Conservation (phyloP, 1,140 invertebrate genomes). For the Stratiolaelaps scimitus region DNA sequence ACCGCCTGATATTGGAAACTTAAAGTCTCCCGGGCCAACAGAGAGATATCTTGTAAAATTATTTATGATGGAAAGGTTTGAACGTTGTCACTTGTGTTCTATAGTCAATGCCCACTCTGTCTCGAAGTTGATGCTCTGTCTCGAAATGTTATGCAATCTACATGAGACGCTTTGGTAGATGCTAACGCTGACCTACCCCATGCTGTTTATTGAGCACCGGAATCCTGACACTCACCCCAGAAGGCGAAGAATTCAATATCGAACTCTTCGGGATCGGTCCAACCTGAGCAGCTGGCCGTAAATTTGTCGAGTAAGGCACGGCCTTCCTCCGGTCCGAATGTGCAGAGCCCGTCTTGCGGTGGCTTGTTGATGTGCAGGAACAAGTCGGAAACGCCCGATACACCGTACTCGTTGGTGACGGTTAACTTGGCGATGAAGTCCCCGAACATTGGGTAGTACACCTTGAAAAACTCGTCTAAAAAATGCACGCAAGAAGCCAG, state of each 20-base stretch:
- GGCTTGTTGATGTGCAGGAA: conserved; percentile 40
- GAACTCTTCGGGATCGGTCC: conserved; percentile 38
- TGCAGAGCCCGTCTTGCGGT: conserved; percentile 37
- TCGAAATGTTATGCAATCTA: no score
- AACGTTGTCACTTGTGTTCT: no score
- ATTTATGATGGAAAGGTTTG: no score
- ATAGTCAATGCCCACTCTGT: no score
- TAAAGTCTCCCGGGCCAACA: no score
- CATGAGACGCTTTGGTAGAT: no score
- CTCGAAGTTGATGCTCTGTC: no score
- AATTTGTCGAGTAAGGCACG: conserved; percentile 38
- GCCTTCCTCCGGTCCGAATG: conserved; percentile 33
- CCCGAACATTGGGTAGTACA: conserved; percentile 37
- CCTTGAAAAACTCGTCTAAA: conserved; percentile 37
- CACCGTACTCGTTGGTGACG: conserved; percentile 36
- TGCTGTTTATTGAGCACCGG: no score
- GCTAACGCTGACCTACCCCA: no score
- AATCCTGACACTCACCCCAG: conserved; percentile 35
- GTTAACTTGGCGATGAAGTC: conserved; percentile 38
- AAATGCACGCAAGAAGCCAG: not conserved
- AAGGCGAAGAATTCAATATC: conserved; percentile 37
- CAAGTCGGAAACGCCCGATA: conserved; percentile 37
- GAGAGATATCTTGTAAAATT: no score
- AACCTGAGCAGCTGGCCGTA: conserved; percentile 36
- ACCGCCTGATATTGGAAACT: no score